Base-by-base conservation (phyloP, 2,797 vertebrate genomes). In the Thaleichthys pacificus region DNA sequence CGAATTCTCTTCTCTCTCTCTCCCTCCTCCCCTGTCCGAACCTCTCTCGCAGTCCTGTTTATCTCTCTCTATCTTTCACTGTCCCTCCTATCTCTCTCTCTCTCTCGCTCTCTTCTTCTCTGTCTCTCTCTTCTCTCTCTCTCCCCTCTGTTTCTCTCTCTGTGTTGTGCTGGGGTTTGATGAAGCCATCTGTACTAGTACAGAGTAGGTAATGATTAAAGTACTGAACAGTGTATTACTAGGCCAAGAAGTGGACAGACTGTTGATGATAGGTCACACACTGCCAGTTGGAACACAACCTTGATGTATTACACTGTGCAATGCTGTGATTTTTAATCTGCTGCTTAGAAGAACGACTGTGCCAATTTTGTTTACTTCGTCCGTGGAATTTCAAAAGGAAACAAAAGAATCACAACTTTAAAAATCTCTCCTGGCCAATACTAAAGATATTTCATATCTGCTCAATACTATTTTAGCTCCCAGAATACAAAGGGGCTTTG, bases 171-270 rank as follows among this genome's bases (percentile, higher is more conserved):
- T 67, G 65, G 68, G 14, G 32, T 65, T 83, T 61, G 54, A 64
- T 80, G 77, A 83, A 60, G 68, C 32, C 32, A 35, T 62, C 58
- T 63, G 72, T 26, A 54, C 32, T 35, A 64, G 21, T 58, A 11
- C 19, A 49, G 61, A 32, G 47, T 5, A n/a, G 56, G n/a, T 58
- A 15, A 68, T 28, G 35, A 42, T 70, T 71, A 56, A 65, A 69
- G 30, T 58, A 66, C 54, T 71, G 56, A 71, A 61, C 26, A 66
- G n/a, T 6, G n/a, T 24, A 24, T 47, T 65, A 49, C 49, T 24
- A 66, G 22, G 42, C 21, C 64, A 21, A 24, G 64, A 67, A 82
- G 4, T 60, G 30, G 32, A 66, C 32, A n/a, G 24, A 71, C 12
- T n/a, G 6, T 35, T 28, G 42, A 66, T 47, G 35, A 47, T 22